Percentiles rank a stretch among this genome's conserved stretches.
These are phyloP conservation scores for Brachypodius melanocephalos DNA, from an alignment of 2,113 vertebrate genomes.

Conservation along the genomic window DNA sequence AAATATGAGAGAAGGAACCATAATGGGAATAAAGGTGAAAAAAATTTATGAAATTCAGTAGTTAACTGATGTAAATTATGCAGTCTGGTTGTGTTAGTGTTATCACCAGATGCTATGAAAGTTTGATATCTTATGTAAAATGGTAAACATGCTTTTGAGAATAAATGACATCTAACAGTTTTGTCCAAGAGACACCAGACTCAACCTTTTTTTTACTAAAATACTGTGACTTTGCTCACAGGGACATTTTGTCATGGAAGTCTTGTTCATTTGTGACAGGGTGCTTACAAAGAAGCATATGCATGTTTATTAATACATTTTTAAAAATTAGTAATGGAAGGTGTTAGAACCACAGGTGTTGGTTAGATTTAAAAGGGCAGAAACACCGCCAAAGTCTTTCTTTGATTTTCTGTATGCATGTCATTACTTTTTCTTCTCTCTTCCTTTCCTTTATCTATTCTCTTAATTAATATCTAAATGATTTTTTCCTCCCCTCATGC, in stretches of 20 bases:
- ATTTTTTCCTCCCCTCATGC: fast-evolving
- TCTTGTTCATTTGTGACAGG: not conserved
- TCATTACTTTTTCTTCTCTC: not conserved
- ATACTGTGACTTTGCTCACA: not conserved
- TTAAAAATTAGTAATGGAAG: not conserved
- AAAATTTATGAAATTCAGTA: not conserved
- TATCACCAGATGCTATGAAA: not conserved
- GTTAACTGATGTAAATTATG: not conserved
- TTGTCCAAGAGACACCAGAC: not conserved
- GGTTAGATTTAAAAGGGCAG: not conserved
- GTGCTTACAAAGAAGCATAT: not conserved
- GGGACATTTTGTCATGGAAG: not conserved
- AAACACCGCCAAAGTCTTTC: not conserved
- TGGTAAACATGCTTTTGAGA: not conserved
- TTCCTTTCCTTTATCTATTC: not conserved
- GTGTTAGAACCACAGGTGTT: not conserved
- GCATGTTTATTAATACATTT: not conserved
- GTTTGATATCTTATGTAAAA: not conserved
- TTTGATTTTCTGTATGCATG: not conserved
- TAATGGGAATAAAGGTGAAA: not conserved
- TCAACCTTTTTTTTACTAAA: not conserved
- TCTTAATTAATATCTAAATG: not conserved
- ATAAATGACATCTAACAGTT: not conserved
- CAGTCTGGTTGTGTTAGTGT: not conserved
- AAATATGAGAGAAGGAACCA: not conserved